Evolutionary conservation across 2,888 invertebrate species (phyloP).

Genomic region (Hirtodrosophila confusa): DNA sequence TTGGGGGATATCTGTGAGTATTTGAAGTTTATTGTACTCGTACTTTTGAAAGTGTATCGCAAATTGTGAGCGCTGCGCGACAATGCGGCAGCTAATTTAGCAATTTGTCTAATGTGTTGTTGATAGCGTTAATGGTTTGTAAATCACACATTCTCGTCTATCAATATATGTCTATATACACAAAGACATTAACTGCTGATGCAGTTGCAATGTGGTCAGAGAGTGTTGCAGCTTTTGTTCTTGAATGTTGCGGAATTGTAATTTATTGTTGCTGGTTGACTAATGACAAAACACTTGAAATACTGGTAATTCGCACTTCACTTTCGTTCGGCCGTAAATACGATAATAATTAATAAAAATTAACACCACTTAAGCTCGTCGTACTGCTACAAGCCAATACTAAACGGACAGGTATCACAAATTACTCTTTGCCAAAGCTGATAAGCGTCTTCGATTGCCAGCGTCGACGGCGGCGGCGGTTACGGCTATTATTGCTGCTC

Average conservation of each 20-base stretch:
- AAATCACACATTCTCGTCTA: constrained; percentile 66
- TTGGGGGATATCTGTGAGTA: constrained; percentile 29
- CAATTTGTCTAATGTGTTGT: constrained; percentile 77
- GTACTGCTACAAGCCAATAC: constrained; percentile 65
- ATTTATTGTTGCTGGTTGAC: constrained; percentile 50
- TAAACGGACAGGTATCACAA: constrained; percentile 77
- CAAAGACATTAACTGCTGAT: constrained; percentile 34
- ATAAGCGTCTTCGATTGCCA: constrained; percentile 67
- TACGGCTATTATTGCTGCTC: constrained; percentile 26
- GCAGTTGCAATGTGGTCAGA: constrained; percentile 27
- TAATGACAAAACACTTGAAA: constrained; percentile 55
- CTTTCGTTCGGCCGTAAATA: constrained; percentile 67
- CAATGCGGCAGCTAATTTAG: constrained; percentile 70
- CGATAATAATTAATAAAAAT: constrained; percentile 80
- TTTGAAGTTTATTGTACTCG: constrained; percentile 15
- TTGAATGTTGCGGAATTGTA: constrained; percentile 26
- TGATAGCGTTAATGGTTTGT: constrained; percentile 76
- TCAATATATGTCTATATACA: constrained; percentile 24
- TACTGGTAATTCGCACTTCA: constrained; percentile 50
- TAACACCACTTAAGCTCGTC: constrained; percentile 78
- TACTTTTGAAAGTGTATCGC: constrained; percentile 28
- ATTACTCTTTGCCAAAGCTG: constrained; percentile 75
- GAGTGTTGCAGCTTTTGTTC: constrained; percentile 23
- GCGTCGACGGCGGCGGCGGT: constrained; percentile 6
- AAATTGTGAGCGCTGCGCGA: constrained; percentile 36